Evolutionary conservation across 2,888 invertebrate species (phyloP).

Genomic region (Beris morrisii): DNA sequence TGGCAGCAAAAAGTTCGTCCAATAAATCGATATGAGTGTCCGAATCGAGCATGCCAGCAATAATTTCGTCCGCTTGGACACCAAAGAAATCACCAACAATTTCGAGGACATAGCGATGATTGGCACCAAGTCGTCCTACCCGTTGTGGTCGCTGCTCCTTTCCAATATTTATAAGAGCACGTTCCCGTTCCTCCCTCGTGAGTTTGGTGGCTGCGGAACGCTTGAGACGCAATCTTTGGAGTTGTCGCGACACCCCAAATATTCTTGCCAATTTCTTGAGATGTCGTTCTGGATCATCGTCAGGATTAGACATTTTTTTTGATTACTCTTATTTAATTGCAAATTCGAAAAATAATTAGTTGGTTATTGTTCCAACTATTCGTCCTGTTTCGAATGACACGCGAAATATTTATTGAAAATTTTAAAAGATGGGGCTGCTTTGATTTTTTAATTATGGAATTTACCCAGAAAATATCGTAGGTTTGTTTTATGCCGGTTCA

Average conservation of each 20-base stretch:
- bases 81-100: conserved; percentile 68
- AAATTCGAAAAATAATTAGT: too few species aligned
- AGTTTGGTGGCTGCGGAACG: conserved; percentile 47
- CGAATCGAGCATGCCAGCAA: conserved; percentile 73
- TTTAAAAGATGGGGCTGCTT: background rate
- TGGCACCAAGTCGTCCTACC: conserved; percentile 46
- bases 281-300: conserved; percentile 18
- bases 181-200: conserved; percentile 46
- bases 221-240: conserved; percentile 47
- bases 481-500: conserved; percentile 25
- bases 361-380: too few species aligned
- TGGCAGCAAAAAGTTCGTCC: conserved; percentile 64
- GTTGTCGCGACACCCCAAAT: conserved; percentile 49
- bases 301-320: conserved; percentile 13
- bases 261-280: conserved; percentile 46
- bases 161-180: conserved; percentile 34
- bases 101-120: conserved; percentile 69
- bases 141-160: conserved; percentile 48
- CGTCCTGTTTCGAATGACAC: too few species aligned
- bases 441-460: background rate
- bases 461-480: too few species aligned
- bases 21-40: conserved; percentile 64
- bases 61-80: conserved; percentile 65
- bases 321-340: too few species aligned
- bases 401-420: too few species aligned